Conservation (phyloP, 2,888 invertebrate genomes). For the Stegana nigrithorax region DNA sequence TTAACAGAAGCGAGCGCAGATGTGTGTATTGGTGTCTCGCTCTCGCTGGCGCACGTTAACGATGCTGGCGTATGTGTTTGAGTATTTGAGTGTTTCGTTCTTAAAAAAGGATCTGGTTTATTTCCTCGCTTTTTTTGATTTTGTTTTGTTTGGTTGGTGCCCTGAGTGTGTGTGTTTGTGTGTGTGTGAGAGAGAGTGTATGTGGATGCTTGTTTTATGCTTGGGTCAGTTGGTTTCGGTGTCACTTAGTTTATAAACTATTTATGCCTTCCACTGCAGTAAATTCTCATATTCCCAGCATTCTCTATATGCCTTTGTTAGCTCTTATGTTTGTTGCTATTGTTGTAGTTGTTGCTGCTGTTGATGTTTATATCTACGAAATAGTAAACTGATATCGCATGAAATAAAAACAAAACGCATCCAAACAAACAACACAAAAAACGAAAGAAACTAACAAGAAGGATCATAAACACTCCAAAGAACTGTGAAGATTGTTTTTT, state of each 20-base stretch:
- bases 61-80: constrained; percentile 24
- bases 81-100: constrained; percentile 28
- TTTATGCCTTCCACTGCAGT: constrained; percentile 54
- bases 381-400: constrained; percentile 41
- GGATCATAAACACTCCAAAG: constrained; percentile 7
- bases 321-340: constrained; percentile 39
- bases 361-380: constrained; percentile 24
- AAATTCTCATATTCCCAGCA: constrained; percentile 42
- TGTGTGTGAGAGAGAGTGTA: no score
- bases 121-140: constrained; percentile 31
- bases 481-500: background rate
- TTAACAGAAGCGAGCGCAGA: constrained; percentile 51
- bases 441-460: background rate
- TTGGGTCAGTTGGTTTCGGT: constrained; percentile 55
- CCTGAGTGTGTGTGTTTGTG: constrained; percentile 36
- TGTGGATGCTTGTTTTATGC: no score
- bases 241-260: constrained; percentile 56
- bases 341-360: constrained; percentile 17
- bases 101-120: background rate
- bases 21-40: constrained; percentile 16
- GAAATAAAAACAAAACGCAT: no score
- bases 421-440: no score
- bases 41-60: background rate
- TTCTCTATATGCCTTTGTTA: background rate
- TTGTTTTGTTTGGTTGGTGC: background rate